Evolutionary conservation across 2,888 invertebrate species (phyloP).

Genomic region (Linhomoeus sp.): DNA sequence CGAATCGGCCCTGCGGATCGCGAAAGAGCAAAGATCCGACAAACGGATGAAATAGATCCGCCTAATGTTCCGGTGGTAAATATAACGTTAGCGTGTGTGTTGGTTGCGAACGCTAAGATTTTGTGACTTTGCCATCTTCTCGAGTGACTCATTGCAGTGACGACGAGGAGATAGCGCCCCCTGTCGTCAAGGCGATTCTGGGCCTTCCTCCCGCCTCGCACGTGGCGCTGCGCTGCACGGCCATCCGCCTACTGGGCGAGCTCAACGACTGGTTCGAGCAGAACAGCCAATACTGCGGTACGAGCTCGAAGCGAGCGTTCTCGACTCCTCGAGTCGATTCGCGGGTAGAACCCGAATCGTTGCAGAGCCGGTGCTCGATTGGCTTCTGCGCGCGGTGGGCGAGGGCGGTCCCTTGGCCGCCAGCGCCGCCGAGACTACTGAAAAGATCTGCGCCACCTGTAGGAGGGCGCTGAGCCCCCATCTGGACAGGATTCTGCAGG

Average conservation of each 20-base stretch:
- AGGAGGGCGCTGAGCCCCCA: constrained; percentile 44
- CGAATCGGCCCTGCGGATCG: too few relatives aligned
- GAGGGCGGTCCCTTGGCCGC: constrained; percentile 41
- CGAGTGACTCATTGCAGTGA: constrained; percentile 49
- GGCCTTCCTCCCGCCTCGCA: constrained; percentile 60
- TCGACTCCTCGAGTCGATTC: too few relatives aligned
- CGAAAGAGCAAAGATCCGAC: too few relatives aligned
- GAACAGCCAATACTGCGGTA: constrained; percentile 54
- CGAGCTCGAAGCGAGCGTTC: too few relatives aligned
- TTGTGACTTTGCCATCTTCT: too few relatives aligned
- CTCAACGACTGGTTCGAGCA: constrained; percentile 74
- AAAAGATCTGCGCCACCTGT: constrained; percentile 53
- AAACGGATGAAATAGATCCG: too few relatives aligned
- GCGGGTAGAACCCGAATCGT: too few relatives aligned
- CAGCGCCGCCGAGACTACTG: constrained; percentile 60
- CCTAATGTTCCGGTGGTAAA: too few relatives aligned
- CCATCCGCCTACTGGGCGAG: constrained; percentile 42
- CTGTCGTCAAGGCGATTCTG: constrained; percentile 73
- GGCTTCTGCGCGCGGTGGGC: constrained; percentile 40
- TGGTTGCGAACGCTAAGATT: too few relatives aligned
- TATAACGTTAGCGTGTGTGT: too few relatives aligned
- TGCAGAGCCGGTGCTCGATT: constrained; percentile 55
- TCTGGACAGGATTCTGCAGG: constrained; percentile 45
- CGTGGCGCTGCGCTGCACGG: constrained; percentile 66
- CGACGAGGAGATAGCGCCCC: constrained; percentile 74